Evolutionary conservation across 2,113 vertebrate species (phyloP), one percentile per base, ranked within the genome.

Genomic region (Sander lucioperca): DNA sequence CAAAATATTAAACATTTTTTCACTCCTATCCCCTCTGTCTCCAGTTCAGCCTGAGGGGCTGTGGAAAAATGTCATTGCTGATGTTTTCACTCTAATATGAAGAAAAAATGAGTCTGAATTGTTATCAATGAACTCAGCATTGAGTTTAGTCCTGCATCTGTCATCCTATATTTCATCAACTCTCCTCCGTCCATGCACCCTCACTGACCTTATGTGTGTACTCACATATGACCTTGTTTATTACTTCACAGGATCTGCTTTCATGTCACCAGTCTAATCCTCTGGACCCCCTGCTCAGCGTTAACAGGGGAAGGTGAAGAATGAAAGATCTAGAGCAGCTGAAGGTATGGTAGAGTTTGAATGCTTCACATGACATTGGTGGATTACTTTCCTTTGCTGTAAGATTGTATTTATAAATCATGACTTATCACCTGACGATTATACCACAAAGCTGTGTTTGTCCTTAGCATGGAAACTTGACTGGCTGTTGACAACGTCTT

Each of bases 251-350:
- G 83, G 79, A 89, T 87, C 66, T 80, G 45, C 84, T 87, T 69
- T 87, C 66, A 76, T 87, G 84, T 84, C 82, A 78, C 10, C 79
- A 43, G 21, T 13, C 64, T 68, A 69, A 91, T 85, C 89, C 81
- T 45, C 51, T 5, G 53, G 54, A 75, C 67, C n/a, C 54, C 30
- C 33, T 5, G 33, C 72, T 57, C 6, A 53, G 73, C 78, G 76
- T 86, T 71, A 87, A 89, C 79, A 73, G 79, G 69, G 69, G 8
- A 61, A 82, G 82, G 77, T 64, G 75, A 81, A 76, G 88, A 87
- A 89, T 86, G 80, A 88, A 91, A 79, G 80, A 19, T 77, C 66
- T 62, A 62, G 13, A 77, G 82, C 90, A 91, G 86, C 82, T 89
- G 80, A 59, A 84, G 36, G 74, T 71, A 67, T 30, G 30, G 67